Base-by-base conservation (phyloP, 2,888 invertebrate genomes). In the Adelphocoris suturalis region DNA sequence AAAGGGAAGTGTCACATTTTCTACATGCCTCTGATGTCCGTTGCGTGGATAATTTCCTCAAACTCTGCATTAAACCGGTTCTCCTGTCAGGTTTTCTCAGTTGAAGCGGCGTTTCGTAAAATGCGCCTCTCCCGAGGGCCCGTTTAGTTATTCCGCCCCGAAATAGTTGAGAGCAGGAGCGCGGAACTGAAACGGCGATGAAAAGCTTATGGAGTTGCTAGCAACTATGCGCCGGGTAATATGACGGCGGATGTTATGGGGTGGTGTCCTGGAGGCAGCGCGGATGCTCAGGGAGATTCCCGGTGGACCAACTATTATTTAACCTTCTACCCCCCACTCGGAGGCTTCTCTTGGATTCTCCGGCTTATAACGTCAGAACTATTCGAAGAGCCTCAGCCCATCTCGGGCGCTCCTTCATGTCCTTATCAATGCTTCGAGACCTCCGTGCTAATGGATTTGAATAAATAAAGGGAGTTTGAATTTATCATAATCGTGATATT, bases 151-250 rank as follows among this genome's bases (percentile, higher is more conserved):
- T 68, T 68, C 68, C 68, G 13, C 19, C 52, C 52, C 27, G 27
- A 68, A 68, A 68, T 68, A 68, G 68, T 68, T 68, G 68, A 0
- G 68, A 68, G 52, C 61, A 61, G 19, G 68, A 68, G 68, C 68
- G 68, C 19, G 68, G 61, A 19, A 61, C 61, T 1, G 68, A 68
- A 23, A 68, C 68, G 68, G 68, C 68, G 23, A 27, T 68, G 68
- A 68, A 68, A 68, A 68, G 68, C 68, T 68, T n/a, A 68, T 68
- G 68, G 68, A 68, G 68, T 68, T 68, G 68, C 9, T 0, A 23
- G 68, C 68, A 68, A 68, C 68, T 68, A 68, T 68, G 68, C 68
- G 61, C 61, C 23, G 27, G 68, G 23, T 68, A 68, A 68, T 68
- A 68, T 68, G 68, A 19, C 68, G 5, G 61, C n/a, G n/a, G 19